phyloP scores from a whole-genome alignment of 2,797 vertebrate genomes.

The Sus cebifrons region DNA sequence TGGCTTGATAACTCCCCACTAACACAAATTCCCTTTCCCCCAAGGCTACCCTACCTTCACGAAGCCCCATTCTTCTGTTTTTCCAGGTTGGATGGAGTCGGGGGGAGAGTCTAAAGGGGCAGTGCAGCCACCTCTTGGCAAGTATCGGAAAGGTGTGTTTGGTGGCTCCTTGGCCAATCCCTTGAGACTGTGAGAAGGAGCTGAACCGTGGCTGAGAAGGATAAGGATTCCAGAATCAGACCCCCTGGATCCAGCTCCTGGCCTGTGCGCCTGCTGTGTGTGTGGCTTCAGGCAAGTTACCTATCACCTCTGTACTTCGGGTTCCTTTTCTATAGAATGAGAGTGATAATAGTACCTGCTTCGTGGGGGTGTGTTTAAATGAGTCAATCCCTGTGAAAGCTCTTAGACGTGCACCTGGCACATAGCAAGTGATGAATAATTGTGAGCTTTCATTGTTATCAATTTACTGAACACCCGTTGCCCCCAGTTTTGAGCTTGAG shows the following conservation, averaged over 20 bases:
- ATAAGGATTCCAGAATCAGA: neutral
- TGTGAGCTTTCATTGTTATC: neutral
- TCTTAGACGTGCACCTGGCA: slow-evolving; percentile 12
- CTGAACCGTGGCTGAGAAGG: neutral
- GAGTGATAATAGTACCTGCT: neutral
- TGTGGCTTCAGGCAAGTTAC: neutral
- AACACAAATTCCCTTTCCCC: neutral
- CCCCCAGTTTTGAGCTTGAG: neutral
- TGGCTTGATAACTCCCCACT: neutral
- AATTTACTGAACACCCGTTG: neutral
- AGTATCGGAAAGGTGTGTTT: neutral
- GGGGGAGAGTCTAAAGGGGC: neutral
- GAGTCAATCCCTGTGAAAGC: neutral
- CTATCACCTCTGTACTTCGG: neutral
- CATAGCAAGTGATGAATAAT: neutral
- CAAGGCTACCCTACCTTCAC: neutral
- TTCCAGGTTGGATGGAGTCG: neutral
- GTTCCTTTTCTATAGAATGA: slow-evolving; percentile 19
- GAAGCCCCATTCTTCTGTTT: neutral
- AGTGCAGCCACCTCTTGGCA: neutral
- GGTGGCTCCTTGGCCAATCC: neutral
- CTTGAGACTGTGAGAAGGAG: neutral
- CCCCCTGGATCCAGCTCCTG: neutral
- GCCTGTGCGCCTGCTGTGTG: neutral
- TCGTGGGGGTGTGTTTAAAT: neutral